Evolutionary conservation across 2,797 vertebrate genomes (phyloP).

Genomic region (Parauchenoglanis punctatus): DNA sequence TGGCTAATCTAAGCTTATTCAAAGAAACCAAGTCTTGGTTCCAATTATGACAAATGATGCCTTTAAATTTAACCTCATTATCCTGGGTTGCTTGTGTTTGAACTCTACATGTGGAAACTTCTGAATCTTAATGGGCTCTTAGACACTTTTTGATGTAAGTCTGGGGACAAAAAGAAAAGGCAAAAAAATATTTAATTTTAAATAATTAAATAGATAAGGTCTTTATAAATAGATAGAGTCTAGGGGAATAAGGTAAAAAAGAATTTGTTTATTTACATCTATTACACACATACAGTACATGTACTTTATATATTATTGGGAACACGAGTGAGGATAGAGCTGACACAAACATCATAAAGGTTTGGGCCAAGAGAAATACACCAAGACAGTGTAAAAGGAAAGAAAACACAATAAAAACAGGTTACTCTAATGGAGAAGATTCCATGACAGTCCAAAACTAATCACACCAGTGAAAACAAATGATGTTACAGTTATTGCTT

Average conservation of each 20-base stretch:
- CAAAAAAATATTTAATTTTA: background rate
- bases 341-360: background rate
- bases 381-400: background rate
- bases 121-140: background rate
- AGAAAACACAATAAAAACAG: background rate
- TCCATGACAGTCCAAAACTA: background rate
- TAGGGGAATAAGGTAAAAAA: background rate
- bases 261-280: background rate
- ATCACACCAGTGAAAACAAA: background rate
- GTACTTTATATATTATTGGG: background rate
- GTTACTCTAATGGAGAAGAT: background rate
- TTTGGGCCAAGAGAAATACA: background rate
- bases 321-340: background rate
- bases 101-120: background rate
- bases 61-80: background rate
- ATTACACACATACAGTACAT: background rate
- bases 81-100: background rate
- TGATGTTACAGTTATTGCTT: background rate
- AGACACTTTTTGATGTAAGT: background rate
- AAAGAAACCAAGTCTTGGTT: constrained; percentile 1
- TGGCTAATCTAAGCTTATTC: constrained; percentile 28
- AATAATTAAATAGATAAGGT: background rate
- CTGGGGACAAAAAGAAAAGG: background rate
- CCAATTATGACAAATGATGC: constrained; percentile 7
- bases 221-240: no score